Conservation (phyloP, 2,113 vertebrate genomes). For the Neopipo cinnamomea region DNA sequence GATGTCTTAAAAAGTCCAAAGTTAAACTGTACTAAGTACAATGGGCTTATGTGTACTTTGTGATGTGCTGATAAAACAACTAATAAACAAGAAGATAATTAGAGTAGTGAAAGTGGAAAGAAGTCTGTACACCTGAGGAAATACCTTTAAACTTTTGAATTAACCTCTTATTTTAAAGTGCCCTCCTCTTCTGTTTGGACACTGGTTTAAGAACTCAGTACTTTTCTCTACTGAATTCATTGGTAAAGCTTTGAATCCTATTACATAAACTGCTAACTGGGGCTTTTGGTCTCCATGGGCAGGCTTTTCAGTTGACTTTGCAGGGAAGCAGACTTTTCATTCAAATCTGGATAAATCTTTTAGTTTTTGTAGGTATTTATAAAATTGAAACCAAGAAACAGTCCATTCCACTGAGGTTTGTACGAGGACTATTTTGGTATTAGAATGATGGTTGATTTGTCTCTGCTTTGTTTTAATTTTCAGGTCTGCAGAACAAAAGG, state of each 20-base stretch:
- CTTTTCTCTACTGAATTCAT: not conserved
- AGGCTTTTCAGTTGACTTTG: not conserved
- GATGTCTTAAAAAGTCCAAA: not conserved
- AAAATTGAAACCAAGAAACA: not conserved
- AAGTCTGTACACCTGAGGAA: not conserved
- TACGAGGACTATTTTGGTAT: not conserved
- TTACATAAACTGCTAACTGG: not conserved
- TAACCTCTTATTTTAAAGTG: not conserved
- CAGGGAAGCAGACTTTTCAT: not conserved
- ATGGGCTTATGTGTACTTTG: not conserved
- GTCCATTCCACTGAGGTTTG: not conserved
- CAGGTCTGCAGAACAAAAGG: conserved; percentile 89
- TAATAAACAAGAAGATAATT: not conserved
- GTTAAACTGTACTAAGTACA: not conserved
- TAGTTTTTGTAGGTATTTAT: not conserved
- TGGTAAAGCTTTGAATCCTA: not conserved
- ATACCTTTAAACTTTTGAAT: not conserved
- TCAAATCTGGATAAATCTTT: not conserved
- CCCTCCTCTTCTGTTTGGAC: not conserved
- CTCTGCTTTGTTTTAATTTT: conserved; percentile 38
- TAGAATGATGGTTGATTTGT: not conserved
- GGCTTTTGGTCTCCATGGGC: not conserved
- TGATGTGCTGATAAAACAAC: not conserved
- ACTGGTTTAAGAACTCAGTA: not conserved
- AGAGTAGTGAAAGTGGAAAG: not conserved